Evolutionary conservation across 2,888 invertebrate genomes (phyloP).

Genomic region (Pterostichus madidus): DNA sequence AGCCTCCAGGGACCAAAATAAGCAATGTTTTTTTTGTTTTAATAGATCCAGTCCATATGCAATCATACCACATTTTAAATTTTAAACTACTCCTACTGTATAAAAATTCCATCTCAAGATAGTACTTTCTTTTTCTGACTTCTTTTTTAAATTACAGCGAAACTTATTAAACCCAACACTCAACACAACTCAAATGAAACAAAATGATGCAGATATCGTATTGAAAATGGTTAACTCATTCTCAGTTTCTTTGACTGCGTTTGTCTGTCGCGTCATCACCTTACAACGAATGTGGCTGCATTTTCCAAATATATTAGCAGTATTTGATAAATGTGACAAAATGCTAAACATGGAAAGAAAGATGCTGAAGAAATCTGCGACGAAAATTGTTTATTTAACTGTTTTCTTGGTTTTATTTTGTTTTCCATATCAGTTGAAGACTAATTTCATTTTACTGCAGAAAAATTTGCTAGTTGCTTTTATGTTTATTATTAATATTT

Average conservation of each 20-base stretch:
- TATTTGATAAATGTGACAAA: not conserved
- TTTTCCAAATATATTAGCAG: not conserved
- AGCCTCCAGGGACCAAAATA: too few species aligned
- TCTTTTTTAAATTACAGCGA: too few species aligned
- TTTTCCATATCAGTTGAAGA: constrained; percentile 3
- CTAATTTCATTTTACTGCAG: not conserved
- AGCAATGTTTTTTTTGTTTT: too few species aligned
- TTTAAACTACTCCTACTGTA: too few species aligned
- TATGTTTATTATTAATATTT: constrained; percentile 13
- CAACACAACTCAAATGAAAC: too few species aligned
- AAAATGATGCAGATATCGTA: too few species aligned
- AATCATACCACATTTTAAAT: too few species aligned
- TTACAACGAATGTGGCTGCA: constrained; percentile 6
- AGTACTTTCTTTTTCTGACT: too few species aligned
- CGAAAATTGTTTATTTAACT: not conserved
- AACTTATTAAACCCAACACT: too few species aligned
- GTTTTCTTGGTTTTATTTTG: constrained; percentile 20
- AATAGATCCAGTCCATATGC: too few species aligned
- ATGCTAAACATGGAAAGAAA: not conserved
- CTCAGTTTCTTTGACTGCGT: constrained; percentile 8
- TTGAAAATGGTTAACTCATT: constrained; percentile 30
- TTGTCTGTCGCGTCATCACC: not conserved
- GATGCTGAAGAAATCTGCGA: not conserved
- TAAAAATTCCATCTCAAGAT: too few species aligned
- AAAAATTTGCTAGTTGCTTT: not conserved